These are phyloP conservation scores for Bombus turneri DNA, from an alignment of 1,140 invertebrate genomes.

Conservation along the genomic window DNA sequence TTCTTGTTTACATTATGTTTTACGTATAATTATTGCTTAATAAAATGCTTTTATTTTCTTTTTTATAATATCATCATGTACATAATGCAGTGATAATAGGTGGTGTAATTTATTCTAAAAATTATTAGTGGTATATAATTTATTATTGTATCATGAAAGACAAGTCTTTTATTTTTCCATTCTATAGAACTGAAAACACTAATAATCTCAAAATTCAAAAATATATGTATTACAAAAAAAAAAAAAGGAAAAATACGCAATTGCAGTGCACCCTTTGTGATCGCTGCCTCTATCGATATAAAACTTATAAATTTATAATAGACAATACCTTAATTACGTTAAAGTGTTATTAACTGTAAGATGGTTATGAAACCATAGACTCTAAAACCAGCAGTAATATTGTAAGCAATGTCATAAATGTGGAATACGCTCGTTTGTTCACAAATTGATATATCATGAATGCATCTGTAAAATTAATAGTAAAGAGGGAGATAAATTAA, in stretches of 20 bases:
- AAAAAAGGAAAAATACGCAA: conserved; percentile 44
- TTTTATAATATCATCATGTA: conserved; percentile 18
- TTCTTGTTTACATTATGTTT: conserved; percentile 17
- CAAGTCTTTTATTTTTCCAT: conserved; percentile 48
- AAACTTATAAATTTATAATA: conserved; percentile 74
- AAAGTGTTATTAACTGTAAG: conserved; percentile 63
- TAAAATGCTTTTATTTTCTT: conserved; percentile 7
- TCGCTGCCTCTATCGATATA: conserved; percentile 54
- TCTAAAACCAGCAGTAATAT: conserved; percentile 60
- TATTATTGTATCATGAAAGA: conserved; percentile 12
- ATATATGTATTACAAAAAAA: conserved; percentile 21
- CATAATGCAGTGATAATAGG: conserved; percentile 27
- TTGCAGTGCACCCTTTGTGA: conserved; percentile 44
- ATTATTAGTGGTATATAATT: conserved; percentile 25
- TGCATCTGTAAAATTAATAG: conserved; percentile 49
- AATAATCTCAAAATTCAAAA: background rate
- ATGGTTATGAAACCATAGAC: conserved; percentile 56
- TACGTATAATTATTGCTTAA: conserved; percentile 7
- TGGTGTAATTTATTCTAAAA: conserved; percentile 30
- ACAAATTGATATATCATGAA: conserved; percentile 60
- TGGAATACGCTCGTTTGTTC: conserved; percentile 62
- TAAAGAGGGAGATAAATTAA: conserved; percentile 49
- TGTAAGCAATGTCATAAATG: conserved; percentile 62
- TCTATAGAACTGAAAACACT: conserved; percentile 31
- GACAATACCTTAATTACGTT: conserved; percentile 76